phyloP scores from a whole-genome alignment of 2,113 vertebrate species.

The Hucho hucho region DNA sequence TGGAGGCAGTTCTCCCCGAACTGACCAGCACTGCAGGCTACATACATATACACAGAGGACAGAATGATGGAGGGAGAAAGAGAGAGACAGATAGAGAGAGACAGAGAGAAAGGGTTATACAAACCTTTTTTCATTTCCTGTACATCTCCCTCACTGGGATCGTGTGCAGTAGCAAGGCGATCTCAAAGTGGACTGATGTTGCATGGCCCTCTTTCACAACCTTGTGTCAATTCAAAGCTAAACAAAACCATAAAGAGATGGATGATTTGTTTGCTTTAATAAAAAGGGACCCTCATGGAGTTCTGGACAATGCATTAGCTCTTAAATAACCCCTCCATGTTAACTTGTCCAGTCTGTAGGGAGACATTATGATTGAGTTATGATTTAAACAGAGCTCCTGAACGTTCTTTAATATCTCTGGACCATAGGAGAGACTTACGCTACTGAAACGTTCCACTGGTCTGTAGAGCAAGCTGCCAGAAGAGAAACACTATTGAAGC shows the following conservation, averaged over 20 bases:
- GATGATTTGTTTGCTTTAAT: conserved; percentile 22
- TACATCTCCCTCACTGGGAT: background rate
- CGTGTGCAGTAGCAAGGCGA: background rate
- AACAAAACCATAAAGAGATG: conserved; percentile 11
- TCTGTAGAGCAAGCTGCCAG: conserved; percentile 46
- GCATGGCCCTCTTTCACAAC: conserved; percentile 16
- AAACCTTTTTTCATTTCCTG: background rate
- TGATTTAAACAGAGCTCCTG: conserved; percentile 37
- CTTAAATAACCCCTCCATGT: conserved; percentile 34
- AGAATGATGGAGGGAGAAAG: background rate
- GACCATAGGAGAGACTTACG: conserved; percentile 3
- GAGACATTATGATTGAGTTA: conserved; percentile 29
- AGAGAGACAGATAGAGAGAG: background rate
- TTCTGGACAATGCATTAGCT: conserved; percentile 29
- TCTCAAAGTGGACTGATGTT: background rate
- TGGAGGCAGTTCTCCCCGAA: conserved; percentile 61
- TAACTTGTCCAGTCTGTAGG: conserved; percentile 30
- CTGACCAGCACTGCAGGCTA: conserved; percentile 60
- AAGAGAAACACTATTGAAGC: conserved; percentile 14
- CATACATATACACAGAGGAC: conserved; percentile 5
- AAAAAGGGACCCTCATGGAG: conserved; percentile 27
- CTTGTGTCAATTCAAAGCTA: conserved; percentile 17
- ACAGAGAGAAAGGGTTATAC: background rate
- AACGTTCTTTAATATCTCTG: conserved; percentile 35
- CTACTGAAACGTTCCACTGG: conserved; percentile 45